Evolutionary conservation across 2,113 vertebrate species (phyloP).

Genomic region (Pelobates fuscus): DNA sequence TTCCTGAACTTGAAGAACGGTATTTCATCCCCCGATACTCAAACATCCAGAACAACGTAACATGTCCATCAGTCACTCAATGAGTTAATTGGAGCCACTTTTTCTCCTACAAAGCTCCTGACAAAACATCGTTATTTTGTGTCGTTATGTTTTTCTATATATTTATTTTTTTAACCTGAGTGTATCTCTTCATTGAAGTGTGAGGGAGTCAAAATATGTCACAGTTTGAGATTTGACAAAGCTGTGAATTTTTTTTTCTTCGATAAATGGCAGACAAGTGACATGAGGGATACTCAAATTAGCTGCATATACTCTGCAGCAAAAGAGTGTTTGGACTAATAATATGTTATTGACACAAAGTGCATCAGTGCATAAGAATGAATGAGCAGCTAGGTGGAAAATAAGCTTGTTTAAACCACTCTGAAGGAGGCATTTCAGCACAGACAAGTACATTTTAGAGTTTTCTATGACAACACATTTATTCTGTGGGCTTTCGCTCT

Average conservation of each 20-base stretch:
- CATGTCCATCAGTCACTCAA: no score
- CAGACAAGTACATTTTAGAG: background rate
- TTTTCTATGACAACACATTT: background rate
- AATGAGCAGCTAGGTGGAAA: slow-evolving; percentile 26
- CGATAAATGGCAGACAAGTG: background rate
- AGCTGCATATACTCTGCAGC: slow-evolving; percentile 8
- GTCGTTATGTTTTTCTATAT: no score
- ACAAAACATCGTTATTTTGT: no score
- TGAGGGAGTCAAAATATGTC: background rate
- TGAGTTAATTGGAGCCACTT: no score
- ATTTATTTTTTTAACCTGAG: no score
- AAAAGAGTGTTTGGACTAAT: slow-evolving; percentile 21
- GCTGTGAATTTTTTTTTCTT: background rate
- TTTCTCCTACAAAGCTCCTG: no score
- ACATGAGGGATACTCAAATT: slow-evolving; percentile 10
- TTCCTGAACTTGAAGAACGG: no score
- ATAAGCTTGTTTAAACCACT: slow-evolving; percentile 23
- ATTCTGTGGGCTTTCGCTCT: background rate
- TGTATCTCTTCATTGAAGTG: background rate
- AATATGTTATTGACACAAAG: slow-evolving; percentile 27
- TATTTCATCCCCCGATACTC: no score
- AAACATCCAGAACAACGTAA: no score
- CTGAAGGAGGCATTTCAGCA: background rate
- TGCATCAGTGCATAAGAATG: slow-evolving; percentile 16
- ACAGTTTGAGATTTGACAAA: background rate